These are phyloP conservation scores for Sarcophaga bullata DNA, from an alignment of 1,140 invertebrate genomes.

Conservation along the genomic window DNA sequence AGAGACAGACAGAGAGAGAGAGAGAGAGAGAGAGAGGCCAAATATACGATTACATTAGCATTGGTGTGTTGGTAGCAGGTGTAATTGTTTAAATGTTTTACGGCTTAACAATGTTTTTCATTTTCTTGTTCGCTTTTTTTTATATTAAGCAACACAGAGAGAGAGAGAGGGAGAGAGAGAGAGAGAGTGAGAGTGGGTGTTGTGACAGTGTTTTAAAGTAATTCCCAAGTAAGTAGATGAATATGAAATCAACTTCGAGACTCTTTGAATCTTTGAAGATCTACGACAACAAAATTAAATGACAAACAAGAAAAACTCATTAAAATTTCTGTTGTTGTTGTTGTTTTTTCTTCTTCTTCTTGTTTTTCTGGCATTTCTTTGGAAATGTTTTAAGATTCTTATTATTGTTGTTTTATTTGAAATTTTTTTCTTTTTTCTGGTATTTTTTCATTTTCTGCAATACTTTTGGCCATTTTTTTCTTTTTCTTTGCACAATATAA, in stretches of 20 bases:
- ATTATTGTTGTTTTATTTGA: no score
- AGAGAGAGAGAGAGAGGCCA: no score
- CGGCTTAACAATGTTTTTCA: background rate
- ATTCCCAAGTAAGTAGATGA: background rate
- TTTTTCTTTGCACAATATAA: no score
- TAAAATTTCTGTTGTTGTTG: slow-evolving; percentile 16
- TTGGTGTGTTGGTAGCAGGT: background rate
- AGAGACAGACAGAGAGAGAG: no score
- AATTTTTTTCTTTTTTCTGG: no score
- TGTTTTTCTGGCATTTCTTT: background rate
- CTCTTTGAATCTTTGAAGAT: slow-evolving; percentile 23
- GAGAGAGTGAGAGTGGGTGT: no score
- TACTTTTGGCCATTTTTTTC: no score
- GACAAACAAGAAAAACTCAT: slow-evolving; percentile 40
- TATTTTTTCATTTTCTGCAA: no score
- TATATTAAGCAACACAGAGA: background rate
- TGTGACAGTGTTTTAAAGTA: no score
- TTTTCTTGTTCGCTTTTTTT: background rate
- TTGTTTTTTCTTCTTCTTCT: background rate
- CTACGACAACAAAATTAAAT: slow-evolving; percentile 31
- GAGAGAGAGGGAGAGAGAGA: background rate
- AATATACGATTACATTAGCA: no score
- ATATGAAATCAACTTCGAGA: background rate
- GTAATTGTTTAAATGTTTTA: slow-evolving; percentile 17
- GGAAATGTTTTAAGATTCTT: no score